Conservation (phyloP, 2,888 invertebrate species). For the Hydrotaea diabolus region DNA sequence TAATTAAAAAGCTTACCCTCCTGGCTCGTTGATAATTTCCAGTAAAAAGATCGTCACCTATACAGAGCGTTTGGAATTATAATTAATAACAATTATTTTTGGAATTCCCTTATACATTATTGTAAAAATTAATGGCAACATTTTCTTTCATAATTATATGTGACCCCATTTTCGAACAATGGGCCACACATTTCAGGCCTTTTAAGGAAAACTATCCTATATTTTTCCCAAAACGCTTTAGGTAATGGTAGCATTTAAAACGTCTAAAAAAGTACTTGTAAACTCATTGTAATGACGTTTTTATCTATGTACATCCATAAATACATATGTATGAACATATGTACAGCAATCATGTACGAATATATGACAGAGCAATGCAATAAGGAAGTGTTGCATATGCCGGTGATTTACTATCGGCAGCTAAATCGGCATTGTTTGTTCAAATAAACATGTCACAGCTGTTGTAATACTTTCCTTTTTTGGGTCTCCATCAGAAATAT, state of each 20-base stretch:
- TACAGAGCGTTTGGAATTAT: too few relatives aligned
- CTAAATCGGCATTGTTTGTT: background rate
- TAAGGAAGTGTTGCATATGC: conserved; percentile 61
- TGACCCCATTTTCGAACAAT: background rate
- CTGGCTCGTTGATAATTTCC: too few relatives aligned
- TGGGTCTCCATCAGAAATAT: conserved; percentile 42
- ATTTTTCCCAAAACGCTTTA: conserved; percentile 29
- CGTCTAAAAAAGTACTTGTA: conserved; percentile 44
- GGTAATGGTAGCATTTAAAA: background rate
- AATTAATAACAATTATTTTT: too few relatives aligned
- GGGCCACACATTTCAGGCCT: background rate
- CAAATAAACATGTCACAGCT: conserved; percentile 45
- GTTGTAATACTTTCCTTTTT: conserved; percentile 59
- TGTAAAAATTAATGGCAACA: too few relatives aligned
- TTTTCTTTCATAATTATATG: conserved; percentile 1
- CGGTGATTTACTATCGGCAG: conserved; percentile 27
- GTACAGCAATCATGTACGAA: conserved; percentile 27
- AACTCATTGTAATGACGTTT: conserved; percentile 43
- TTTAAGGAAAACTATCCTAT: conserved; percentile 1
- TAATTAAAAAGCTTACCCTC: too few relatives aligned
- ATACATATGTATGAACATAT: too few relatives aligned
- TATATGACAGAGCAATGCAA: conserved; percentile 54
- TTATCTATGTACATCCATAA: conserved; percentile 37
- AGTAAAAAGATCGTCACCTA: too few relatives aligned
- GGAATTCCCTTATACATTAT: too few relatives aligned